Percentiles rank a stretch among this genome's conserved stretches.
phyloP scores from a whole-genome alignment of 2,113 vertebrate genomes.

The Vulpes lagopus region DNA sequence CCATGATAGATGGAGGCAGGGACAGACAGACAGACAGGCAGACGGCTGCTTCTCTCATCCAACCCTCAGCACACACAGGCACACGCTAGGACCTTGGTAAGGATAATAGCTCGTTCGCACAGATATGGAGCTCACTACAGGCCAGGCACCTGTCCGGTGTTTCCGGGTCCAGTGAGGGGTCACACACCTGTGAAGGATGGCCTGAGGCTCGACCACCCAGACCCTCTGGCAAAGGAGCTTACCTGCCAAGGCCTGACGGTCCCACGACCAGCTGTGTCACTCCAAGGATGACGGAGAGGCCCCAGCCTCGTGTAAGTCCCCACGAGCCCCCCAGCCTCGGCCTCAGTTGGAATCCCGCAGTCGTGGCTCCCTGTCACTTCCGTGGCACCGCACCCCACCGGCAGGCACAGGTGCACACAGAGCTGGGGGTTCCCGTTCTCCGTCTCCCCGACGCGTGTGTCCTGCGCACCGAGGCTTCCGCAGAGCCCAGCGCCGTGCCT shows the following conservation, averaged over 20 bases:
- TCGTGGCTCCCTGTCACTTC: accelerated
- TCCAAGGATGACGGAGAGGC: accelerated
- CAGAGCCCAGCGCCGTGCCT: accelerated
- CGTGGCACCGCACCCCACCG: accelerated
- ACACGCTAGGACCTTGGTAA: background rate
- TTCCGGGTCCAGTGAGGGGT: background rate
- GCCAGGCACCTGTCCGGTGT: too few species aligned
- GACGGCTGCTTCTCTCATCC: background rate
- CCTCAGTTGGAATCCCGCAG: accelerated
- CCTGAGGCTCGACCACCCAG: background rate
- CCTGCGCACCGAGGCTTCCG: accelerated
- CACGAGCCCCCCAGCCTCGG: accelerated
- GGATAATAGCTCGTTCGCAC: background rate
- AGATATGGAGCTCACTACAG: background rate
- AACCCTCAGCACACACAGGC: background rate
- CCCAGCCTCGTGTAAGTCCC: accelerated
- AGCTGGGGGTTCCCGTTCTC: accelerated
- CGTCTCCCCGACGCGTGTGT: accelerated
- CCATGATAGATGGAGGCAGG: too few species aligned
- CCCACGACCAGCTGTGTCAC: accelerated
- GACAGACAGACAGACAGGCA: background rate
- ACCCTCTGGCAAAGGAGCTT: accelerated
- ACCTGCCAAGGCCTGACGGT: background rate
- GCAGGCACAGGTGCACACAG: background rate
- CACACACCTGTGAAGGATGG: background rate